Conservation (phyloP, 2,888 invertebrate species). For the Drosophila neotestacea region DNA sequence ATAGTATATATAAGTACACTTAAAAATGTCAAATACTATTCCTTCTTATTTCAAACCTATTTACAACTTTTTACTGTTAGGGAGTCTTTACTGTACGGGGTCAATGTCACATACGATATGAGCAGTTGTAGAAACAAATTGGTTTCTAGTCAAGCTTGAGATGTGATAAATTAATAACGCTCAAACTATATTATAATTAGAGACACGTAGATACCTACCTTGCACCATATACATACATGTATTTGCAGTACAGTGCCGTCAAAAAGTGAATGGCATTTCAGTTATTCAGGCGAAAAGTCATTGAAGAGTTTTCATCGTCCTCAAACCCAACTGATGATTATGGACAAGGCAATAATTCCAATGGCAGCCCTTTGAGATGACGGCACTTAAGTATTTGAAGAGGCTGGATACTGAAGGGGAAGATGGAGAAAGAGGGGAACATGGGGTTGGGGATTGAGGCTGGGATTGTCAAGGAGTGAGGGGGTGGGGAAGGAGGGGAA, state of each 20-base stretch:
- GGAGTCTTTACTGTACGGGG: not conserved
- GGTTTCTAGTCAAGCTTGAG: not conserved
- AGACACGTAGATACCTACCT: not conserved
- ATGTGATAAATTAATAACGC: not conserved
- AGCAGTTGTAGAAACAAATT: slow-evolving; percentile 2
- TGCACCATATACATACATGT: not conserved
- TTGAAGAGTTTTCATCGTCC: not conserved
- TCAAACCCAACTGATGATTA: slow-evolving; percentile 39
- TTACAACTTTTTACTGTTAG: not conserved
- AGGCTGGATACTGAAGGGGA: not conserved
- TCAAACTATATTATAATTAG: slow-evolving; percentile 2
- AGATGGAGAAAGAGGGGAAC: not conserved
- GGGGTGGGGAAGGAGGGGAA: slow-evolving; percentile 14
- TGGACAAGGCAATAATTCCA: slow-evolving; percentile 51
- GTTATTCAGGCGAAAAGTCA: slow-evolving; percentile 1
- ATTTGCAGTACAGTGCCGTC: slow-evolving; percentile 11
- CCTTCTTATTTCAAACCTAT: too few relatives aligned
- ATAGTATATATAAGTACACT: too few relatives aligned
- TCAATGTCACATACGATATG: not conserved
- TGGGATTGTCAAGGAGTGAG: not conserved
- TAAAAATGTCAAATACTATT: too few relatives aligned
- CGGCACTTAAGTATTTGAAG: slow-evolving; percentile 30
- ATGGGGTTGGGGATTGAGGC: not conserved
- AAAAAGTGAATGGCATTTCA: slow-evolving; percentile 10
- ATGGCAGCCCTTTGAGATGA: slow-evolving; percentile 22